A percentile compares a stretch with the other conserved stretches of the same genome.
These are phyloP conservation scores for Heliconius charithonia DNA, from an alignment of 2,888 invertebrate species.

Conservation along the genomic window DNA sequence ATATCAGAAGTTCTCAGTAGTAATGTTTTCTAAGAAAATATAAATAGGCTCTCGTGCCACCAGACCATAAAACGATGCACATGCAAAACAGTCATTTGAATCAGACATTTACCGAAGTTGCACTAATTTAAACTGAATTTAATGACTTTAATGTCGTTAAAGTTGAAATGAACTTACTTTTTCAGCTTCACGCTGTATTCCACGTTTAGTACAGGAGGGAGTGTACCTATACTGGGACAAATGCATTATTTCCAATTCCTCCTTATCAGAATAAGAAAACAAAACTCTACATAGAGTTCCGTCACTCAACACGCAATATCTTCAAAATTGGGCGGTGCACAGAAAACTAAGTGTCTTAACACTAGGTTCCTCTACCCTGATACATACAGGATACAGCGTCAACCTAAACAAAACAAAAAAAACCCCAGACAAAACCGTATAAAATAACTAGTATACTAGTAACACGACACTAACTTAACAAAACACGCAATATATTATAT, in stretches of 20 bases:
- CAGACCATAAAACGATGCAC: constrained; percentile 41
- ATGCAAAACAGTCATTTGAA: constrained; percentile 44
- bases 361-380: not conserved
- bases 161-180: not conserved
- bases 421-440: not conserved
- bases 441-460: not conserved
- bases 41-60: constrained; percentile 36
- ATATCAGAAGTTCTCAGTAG: not conserved
- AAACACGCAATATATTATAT: not conserved
- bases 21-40: constrained; percentile 31
- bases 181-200: not conserved
- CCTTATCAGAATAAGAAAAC: too few species aligned
- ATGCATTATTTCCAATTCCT: too few species aligned
- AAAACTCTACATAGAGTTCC: too few species aligned
- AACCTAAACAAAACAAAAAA: not conserved
- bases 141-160: not conserved
- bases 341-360: not conserved
- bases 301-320: too few species aligned
- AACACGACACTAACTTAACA: not conserved
- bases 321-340: too few species aligned
- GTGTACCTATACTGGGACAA: too few species aligned
- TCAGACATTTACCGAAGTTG: constrained; percentile 18
- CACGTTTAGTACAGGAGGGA: not conserved
- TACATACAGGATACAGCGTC: not conserved
- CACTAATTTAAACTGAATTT: constrained; percentile 22